phyloP scores from a whole-genome alignment of 2,888 invertebrate species.

The Linyphia triangularis region DNA sequence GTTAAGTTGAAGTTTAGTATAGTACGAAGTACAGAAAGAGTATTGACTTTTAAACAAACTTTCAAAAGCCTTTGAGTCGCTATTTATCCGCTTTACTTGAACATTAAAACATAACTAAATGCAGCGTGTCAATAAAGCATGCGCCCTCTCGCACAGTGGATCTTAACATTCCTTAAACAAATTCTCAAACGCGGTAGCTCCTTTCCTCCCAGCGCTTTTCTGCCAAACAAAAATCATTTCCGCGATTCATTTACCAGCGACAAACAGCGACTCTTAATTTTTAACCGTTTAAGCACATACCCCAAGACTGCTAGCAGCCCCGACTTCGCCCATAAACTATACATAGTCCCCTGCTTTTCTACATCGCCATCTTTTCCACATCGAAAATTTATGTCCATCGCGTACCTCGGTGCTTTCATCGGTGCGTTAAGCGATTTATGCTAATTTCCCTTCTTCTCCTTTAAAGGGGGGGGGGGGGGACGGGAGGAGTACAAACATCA shows the following conservation, averaged over 20 bases:
- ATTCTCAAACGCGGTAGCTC: too few relatives aligned
- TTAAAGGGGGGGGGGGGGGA: neutral
- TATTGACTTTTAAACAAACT: too few relatives aligned
- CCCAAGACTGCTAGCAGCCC: neutral
- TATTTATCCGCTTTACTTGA: too few relatives aligned
- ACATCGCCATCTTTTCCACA: neutral
- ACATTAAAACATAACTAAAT: too few relatives aligned
- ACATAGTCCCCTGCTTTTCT: neutral
- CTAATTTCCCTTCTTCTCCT: constrained; percentile 20
- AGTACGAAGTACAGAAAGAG: too few relatives aligned
- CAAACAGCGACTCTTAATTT: constrained; percentile 33
- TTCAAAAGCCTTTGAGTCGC: too few relatives aligned
- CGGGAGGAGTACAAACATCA: constrained; percentile 41
- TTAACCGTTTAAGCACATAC: constrained; percentile 11
- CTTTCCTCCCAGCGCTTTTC: neutral
- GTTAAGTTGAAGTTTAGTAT: too few relatives aligned
- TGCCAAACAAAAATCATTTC: neutral
- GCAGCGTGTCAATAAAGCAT: too few relatives aligned
- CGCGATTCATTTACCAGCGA: neutral
- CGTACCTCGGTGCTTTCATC: neutral
- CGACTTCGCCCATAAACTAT: neutral
- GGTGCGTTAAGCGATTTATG: constrained; percentile 60
- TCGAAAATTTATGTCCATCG: constrained; percentile 46
- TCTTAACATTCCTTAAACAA: too few relatives aligned
- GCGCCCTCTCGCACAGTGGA: too few relatives aligned